Percentiles rank a stretch among this genome's conserved stretches.
phyloP scores from a whole-genome alignment of 2,113 vertebrate species.

The Brachirus orientalis region DNA sequence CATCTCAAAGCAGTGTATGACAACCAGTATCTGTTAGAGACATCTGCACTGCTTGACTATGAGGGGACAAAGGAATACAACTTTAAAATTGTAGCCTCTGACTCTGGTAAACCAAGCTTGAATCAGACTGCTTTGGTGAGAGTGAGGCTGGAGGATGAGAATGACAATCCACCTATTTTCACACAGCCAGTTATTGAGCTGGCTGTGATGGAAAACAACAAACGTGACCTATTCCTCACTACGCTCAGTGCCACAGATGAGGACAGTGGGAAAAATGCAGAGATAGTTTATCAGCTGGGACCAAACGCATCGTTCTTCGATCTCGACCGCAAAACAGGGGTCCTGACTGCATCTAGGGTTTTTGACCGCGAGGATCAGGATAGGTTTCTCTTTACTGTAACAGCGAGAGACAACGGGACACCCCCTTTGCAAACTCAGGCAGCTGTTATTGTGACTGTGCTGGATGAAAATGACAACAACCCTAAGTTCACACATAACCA shows the following conservation, averaged over 20 bases:
- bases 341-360: slow-evolving; percentile 95
- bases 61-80: slow-evolving; percentile 99
- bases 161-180: slow-evolving; percentile 98
- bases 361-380: slow-evolving; percentile 98
- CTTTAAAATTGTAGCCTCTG: slow-evolving; percentile 98
- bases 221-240: slow-evolving; percentile 95
- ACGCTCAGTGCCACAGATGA: slow-evolving; percentile 97
- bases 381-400: slow-evolving; percentile 96
- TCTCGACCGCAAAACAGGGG: slow-evolving; percentile 96
- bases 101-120: slow-evolving; percentile 96
- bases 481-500: slow-evolving; percentile 99
- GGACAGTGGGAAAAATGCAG: slow-evolving; percentile 97
- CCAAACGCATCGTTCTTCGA: slow-evolving; percentile 98
- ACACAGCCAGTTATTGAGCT: slow-evolving; percentile 98
- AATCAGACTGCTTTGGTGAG: slow-evolving; percentile 97
- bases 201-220: slow-evolving; percentile 98
- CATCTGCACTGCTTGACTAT: slow-evolving; percentile 95
- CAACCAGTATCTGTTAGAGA: slow-evolving; percentile 98
- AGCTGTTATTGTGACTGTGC: slow-evolving; percentile 94
- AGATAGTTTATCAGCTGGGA: slow-evolving; percentile 98
- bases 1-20: slow-evolving; percentile 97
- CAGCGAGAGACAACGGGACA: slow-evolving; percentile 96
- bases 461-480: slow-evolving; percentile 98
- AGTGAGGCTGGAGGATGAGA: slow-evolving; percentile 97
- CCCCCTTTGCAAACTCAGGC: slow-evolving; percentile 97